Base-by-base conservation (phyloP, 1,140 invertebrate genomes). In the Pseudoatta argentina region DNA sequence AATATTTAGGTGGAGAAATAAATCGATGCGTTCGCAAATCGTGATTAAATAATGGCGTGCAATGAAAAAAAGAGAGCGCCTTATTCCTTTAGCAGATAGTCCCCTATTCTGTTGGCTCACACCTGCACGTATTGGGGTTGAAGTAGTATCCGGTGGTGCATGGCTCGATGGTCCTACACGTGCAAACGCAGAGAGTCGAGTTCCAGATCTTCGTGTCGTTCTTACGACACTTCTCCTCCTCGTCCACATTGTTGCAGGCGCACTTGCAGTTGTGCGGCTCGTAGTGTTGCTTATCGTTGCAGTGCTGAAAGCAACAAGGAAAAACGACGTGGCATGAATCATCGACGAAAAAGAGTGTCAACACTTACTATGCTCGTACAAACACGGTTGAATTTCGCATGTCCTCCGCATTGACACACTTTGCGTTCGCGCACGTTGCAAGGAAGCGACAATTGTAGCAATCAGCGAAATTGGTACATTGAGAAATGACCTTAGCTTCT, bases 131-230 rank as follows among this genome's bases (percentile, higher is more conserved):
- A 53, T 94, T 94, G 67, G 95, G 94, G 88, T 97, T 96, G 91
- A 96, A 97, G 85, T 93, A 93, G 57, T 94, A 96, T 27, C 97
- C 97, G 12, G 96, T 96, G 24, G 95, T 96, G 91, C 97, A 97
- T 14, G 95, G 94, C 39, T 94, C 89, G 2, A 93, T 89, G 34
- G 96, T 94, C 55, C 96, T 93, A 87, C 97, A 97, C 71, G 94
- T 92, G 83, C 97, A 97, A 24, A 90, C 88, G 89, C 97, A 97
- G 1, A 91, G 92, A 24, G 95, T 92, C 8, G 95, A 93, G 89
- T 97, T 96, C 97, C 97, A 97, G 16, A 96, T 91, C 91, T 97
- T 97, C n/a, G 91, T 95, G 0, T 87, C 86, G 82, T 95, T 94
- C 21, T 92, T 90, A 51, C 90, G 87, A 89, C 97, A 97, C 82